These are phyloP conservation scores for Kryptolebias ocellatus DNA, from an alignment of 2,797 vertebrate genomes.

Conservation along the genomic window DNA sequence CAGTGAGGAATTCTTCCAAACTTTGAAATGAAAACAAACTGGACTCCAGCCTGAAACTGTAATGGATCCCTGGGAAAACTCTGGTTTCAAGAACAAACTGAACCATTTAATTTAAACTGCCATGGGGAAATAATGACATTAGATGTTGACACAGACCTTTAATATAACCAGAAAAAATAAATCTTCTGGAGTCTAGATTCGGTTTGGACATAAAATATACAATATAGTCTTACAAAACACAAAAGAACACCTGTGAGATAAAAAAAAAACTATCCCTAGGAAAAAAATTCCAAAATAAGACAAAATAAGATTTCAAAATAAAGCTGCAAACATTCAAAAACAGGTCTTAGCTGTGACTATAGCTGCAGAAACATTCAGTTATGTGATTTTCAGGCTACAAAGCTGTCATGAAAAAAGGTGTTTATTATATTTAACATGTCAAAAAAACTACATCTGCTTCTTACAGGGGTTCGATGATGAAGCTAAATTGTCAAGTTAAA, in stretches of 20 bases:
- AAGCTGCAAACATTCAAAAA: not conserved
- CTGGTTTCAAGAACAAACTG: slow-evolving; percentile 30
- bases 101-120: slow-evolving; percentile 47
- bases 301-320: not conserved
- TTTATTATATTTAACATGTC: too few relatives aligned
- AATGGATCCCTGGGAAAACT: slow-evolving; percentile 69
- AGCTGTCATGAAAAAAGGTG: too few relatives aligned
- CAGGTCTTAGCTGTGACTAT: too few relatives aligned
- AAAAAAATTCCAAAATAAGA: not conserved
- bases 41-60: slow-evolving; percentile 38
- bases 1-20: slow-evolving; percentile 53
- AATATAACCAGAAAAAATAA: slow-evolving; percentile 47
- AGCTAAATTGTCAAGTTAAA: too few relatives aligned
- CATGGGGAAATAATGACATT: slow-evolving; percentile 52
- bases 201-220: slow-evolving; percentile 13
- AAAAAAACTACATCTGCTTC: too few relatives aligned
- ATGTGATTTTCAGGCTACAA: too few relatives aligned
- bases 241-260: not conserved
- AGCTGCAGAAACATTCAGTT: too few relatives aligned
- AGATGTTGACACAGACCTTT: slow-evolving; percentile 50
- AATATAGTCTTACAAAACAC: slow-evolving; percentile 5
- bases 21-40: slow-evolving; percentile 68
- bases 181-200: slow-evolving; percentile 10
- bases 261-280: not conserved
- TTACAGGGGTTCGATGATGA: too few relatives aligned